Percentiles rank a stretch among this genome's conserved stretches.
Evolutionary conservation across 2,888 invertebrate species (phyloP).

Genomic region (Synergus umbraculus): DNA sequence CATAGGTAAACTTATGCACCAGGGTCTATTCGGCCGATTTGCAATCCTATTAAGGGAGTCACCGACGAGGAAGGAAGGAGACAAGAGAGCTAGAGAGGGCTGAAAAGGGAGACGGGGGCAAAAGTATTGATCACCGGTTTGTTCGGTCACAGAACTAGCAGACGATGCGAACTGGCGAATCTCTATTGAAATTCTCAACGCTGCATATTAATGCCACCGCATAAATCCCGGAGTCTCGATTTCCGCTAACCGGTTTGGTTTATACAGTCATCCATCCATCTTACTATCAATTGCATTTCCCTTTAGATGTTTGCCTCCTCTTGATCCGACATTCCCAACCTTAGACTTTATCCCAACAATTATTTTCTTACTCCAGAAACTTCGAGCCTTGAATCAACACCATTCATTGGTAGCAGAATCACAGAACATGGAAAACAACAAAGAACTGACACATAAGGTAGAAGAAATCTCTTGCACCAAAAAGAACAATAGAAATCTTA

Average conservation of each 20-base stretch:
- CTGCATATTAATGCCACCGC: conserved; percentile 55
- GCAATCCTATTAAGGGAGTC: conserved; percentile 53
- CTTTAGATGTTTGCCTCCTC: neutral
- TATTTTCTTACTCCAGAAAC: neutral
- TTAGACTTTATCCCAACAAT: neutral
- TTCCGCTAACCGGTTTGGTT: conserved; percentile 44
- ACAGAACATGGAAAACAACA: too few species aligned
- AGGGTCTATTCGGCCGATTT: conserved; percentile 45
- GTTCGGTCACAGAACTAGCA: conserved; percentile 45
- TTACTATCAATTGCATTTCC: conserved; percentile 16
- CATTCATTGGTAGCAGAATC: too few species aligned
- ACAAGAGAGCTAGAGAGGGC: conserved; percentile 2
- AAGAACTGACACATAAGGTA: too few species aligned
- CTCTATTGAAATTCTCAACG: conserved; percentile 55
- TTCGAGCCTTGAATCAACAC: too few species aligned
- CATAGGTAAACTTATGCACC: conserved; percentile 48
- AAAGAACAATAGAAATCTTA: too few species aligned
- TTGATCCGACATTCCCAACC: neutral
- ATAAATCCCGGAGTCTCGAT: conserved; percentile 49
- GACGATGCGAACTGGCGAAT: conserved; percentile 50
- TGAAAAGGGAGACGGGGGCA: conserved; percentile 45
- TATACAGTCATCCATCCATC: conserved; percentile 38
- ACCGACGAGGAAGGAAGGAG: conserved; percentile 15
- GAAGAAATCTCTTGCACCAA: too few species aligned
- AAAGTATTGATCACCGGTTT: conserved; percentile 57